These are phyloP conservation scores for Heteromormyrus szaboi DNA, from an alignment of 2,797 vertebrate genomes.

Conservation along the genomic window DNA sequence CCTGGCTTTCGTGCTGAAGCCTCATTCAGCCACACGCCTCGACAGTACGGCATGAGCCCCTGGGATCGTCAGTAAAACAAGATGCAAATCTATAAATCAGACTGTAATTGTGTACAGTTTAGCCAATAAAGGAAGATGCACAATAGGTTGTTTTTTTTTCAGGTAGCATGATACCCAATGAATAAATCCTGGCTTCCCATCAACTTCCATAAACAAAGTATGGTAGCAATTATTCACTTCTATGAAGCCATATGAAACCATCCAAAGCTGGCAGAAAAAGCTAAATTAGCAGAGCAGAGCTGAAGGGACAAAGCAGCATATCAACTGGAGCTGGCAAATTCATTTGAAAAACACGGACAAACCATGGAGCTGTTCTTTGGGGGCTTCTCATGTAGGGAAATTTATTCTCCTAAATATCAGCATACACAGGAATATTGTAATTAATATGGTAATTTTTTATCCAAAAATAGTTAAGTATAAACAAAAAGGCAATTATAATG, in stretches of 20 bases:
- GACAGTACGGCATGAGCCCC: constrained; percentile 23
- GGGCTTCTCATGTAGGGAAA: not conserved
- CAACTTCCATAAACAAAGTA: constrained; percentile 23
- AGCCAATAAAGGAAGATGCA: constrained; percentile 58
- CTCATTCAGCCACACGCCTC: constrained; percentile 4
- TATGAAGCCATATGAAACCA: constrained; percentile 16
- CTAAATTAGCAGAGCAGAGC: not conserved
- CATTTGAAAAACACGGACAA: not conserved
- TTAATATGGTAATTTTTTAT: not conserved
- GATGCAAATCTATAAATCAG: constrained; percentile 65
- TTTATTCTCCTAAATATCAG: not conserved
- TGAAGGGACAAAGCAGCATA: not conserved
- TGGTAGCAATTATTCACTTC: constrained; percentile 20
- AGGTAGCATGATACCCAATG: constrained; percentile 11
- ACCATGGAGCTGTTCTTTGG: not conserved
- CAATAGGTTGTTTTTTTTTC: constrained; percentile 43
- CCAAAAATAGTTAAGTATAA: not conserved
- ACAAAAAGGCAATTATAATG: not conserved
- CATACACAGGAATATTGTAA: not conserved
- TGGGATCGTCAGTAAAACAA: constrained; percentile 25
- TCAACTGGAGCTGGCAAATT: not conserved
- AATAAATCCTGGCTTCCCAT: constrained; percentile 10
- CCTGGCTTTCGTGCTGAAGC: not conserved
- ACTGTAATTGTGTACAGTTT: constrained; percentile 59
- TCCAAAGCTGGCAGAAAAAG: not conserved